A percentile compares a stretch with the other conserved stretches of the same genome.
These are phyloP conservation scores for Sericinus montela DNA, from an alignment of 2,888 invertebrate species.

Conservation along the genomic window DNA sequence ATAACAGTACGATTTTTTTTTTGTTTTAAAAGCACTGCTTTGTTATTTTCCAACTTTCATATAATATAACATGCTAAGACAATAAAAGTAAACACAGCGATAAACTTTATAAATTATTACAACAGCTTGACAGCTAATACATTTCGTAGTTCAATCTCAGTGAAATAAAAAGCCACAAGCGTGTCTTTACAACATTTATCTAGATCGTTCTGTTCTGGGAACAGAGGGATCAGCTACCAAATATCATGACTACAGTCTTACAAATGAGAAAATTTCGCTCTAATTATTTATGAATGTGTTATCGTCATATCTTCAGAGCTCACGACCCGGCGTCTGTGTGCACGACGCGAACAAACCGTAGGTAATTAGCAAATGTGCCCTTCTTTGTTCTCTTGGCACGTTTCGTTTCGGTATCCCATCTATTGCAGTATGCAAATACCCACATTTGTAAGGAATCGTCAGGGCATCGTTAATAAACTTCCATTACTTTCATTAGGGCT, in stretches of 20 bases:
- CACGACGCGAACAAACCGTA: conserved; percentile 77
- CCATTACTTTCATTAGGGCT: conserved; percentile 78
- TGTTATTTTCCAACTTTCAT: too few relatives aligned
- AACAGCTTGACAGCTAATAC: conserved; percentile 25
- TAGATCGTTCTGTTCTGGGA: conserved; percentile 69
- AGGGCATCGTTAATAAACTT: conserved; percentile 72
- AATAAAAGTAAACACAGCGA: not conserved
- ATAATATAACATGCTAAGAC: too few relatives aligned
- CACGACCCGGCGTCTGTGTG: conserved; percentile 74
- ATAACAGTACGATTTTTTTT: too few relatives aligned
- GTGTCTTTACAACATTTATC: conserved; percentile 68
- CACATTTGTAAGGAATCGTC: conserved; percentile 57
- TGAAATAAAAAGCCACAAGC: conserved; percentile 61
- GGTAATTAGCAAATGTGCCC: conserved; percentile 77
- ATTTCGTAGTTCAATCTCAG: conserved; percentile 35
- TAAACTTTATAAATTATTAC: conserved; percentile 12
- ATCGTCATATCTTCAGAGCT: conserved; percentile 76
- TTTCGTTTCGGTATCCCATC: conserved; percentile 61
- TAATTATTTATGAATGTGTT: conserved; percentile 80
- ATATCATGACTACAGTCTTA: conserved; percentile 78
- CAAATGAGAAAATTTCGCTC: conserved; percentile 80
- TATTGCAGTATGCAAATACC: conserved; percentile 57
- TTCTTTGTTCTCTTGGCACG: conserved; percentile 78
- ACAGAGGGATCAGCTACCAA: conserved; percentile 70
- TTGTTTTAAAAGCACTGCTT: too few relatives aligned